phyloP scores from a whole-genome alignment of 2,113 vertebrate genomes.

The Heptranchias perlo region DNA sequence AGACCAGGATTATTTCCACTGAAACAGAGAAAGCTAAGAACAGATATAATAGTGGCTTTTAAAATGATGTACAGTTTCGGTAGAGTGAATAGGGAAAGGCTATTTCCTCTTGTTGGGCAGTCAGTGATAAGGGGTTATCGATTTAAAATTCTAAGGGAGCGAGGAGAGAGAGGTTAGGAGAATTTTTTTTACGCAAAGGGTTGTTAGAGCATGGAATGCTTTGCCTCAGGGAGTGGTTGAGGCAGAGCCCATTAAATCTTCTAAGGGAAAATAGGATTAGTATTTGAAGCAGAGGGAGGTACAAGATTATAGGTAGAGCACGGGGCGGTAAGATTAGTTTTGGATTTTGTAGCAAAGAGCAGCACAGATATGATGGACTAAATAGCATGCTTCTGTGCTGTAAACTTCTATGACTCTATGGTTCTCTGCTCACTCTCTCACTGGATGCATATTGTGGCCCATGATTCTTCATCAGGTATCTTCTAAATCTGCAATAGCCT shows the following conservation, averaged over 20 bases:
- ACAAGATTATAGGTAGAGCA: background rate
- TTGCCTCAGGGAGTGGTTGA: background rate
- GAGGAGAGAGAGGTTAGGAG: too few species aligned
- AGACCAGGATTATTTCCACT: too few species aligned
- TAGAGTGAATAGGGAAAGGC: too few species aligned
- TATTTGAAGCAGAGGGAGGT: background rate
- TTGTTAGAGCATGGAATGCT: too few species aligned
- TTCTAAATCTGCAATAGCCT: background rate
- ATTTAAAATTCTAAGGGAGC: too few species aligned
- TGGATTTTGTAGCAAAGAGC: background rate
- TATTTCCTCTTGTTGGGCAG: too few species aligned
- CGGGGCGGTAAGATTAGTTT: background rate
- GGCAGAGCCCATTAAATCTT: background rate
- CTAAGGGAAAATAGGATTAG: background rate
- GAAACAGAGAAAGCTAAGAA: too few species aligned
- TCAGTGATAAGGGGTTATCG: too few species aligned
- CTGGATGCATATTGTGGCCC: background rate
- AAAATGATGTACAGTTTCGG: too few species aligned
- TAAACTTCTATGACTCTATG: background rate
- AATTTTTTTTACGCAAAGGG: too few species aligned
- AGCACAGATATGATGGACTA: background rate
- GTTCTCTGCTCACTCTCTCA: background rate
- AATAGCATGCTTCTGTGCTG: background rate
- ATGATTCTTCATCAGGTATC: background rate
- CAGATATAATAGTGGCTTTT: too few species aligned